Conservation (phyloP, 2,888 invertebrate genomes). For the Yponomeuta cagnagella region DNA sequence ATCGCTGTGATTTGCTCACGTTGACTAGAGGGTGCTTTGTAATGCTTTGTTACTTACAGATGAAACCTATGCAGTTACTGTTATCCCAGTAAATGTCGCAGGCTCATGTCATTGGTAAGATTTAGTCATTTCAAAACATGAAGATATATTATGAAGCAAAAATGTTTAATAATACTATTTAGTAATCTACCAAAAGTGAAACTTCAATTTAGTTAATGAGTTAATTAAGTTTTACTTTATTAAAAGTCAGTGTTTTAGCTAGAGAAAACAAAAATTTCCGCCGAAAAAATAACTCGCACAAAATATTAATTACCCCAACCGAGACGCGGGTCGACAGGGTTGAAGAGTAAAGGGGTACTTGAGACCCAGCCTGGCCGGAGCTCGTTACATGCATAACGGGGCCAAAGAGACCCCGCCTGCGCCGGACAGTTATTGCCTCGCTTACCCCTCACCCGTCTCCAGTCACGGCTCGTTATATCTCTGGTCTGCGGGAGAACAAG, state of each 20-base stretch:
- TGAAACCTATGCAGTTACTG: not conserved
- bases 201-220: too few relatives aligned
- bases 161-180: too few relatives aligned
- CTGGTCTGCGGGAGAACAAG: not conserved
- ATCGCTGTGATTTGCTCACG: slow-evolving; percentile 16
- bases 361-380: not conserved
- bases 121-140: too few relatives aligned
- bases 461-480: not conserved
- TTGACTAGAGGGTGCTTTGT: slow-evolving; percentile 9
- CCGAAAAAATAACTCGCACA: not conserved
- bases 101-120: too few relatives aligned
- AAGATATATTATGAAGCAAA: too few relatives aligned
- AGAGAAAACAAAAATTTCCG: not conserved
- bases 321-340: not conserved
- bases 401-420: not conserved
- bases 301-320: not conserved
- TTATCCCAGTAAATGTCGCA: too few relatives aligned
- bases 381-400: not conserved
- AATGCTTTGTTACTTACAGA: not conserved
- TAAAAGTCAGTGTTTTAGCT: too few relatives aligned
- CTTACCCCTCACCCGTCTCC: not conserved
- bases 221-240: too few relatives aligned
- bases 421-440: not conserved
- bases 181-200: too few relatives aligned
- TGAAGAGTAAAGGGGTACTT: not conserved